phyloP scores from a whole-genome alignment of 2,113 vertebrate species.

The Clarias macrocephalus region DNA sequence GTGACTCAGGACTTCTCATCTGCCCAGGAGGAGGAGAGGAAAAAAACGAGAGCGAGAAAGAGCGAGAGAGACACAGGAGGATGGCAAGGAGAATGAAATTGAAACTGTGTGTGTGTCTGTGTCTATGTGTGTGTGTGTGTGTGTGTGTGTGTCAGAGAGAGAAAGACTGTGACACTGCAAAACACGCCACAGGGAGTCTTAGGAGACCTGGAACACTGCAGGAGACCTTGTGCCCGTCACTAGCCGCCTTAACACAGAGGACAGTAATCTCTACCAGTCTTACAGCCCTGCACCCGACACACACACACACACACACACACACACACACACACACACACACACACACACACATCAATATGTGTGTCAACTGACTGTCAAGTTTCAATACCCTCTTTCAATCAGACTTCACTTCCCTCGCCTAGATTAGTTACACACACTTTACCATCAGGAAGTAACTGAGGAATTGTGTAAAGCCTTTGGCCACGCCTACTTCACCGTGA shows the following conservation, averaged over 20 bases:
- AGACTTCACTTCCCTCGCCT: neutral
- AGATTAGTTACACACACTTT: neutral
- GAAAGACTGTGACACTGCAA: constrained; percentile 12
- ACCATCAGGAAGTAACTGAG: neutral
- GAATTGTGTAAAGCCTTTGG: neutral
- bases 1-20: constrained; percentile 39
- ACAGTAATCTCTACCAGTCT: constrained; percentile 4
- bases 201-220: constrained; percentile 7
- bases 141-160: neutral
- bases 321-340: neutral
- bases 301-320: constrained; percentile 5
- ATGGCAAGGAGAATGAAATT: constrained; percentile 10
- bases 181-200: constrained; percentile 17
- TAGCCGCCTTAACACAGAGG: neutral
- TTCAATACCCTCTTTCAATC: neutral
- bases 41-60: constrained; percentile 2
- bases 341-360: neutral
- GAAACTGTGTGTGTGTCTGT: neutral
- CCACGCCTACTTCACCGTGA: too few species aligned
- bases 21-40: neutral
- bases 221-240: constrained; percentile 24
- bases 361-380: neutral
- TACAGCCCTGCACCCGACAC: neutral
- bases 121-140: constrained; percentile 3
- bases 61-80: neutral